Evolutionary conservation across 2,888 invertebrate species (phyloP).

Genomic region (Plusia festucae): DNA sequence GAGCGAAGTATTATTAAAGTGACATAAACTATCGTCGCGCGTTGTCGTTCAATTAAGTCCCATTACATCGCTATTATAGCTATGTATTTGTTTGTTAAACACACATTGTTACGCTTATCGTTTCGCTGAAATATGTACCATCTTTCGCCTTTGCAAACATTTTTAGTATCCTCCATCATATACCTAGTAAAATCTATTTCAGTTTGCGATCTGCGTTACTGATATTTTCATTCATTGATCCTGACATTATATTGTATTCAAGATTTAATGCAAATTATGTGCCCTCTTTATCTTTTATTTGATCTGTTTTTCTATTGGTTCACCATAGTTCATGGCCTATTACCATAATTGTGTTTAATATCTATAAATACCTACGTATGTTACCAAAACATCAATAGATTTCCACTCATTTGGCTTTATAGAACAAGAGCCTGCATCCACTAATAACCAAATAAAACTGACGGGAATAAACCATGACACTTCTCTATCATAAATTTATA

Average conservation of each 20-base stretch:
- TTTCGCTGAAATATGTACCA: slow-evolving; percentile 13
- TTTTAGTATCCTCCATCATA: neutral
- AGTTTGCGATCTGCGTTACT: neutral
- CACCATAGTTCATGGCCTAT: too few relatives aligned
- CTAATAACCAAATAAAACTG: slow-evolving; percentile 7
- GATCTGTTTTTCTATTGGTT: neutral
- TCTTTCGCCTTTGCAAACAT: slow-evolving; percentile 14
- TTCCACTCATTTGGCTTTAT: neutral
- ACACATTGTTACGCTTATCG: slow-evolving; percentile 32
- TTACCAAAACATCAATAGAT: neutral
- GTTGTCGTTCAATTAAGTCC: slow-evolving; percentile 67
- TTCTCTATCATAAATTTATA: slow-evolving; percentile 32
- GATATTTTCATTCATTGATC: slow-evolving; percentile 1
- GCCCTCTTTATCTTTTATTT: neutral
- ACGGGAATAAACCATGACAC: slow-evolving; percentile 20
- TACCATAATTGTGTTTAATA: too few relatives aligned
- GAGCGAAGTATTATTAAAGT: slow-evolving; percentile 50
- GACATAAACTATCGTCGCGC: slow-evolving; percentile 55
- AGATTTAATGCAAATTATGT: neutral
- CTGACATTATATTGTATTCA: neutral
- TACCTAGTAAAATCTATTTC: neutral
- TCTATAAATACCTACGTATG: neutral
- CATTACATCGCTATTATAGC: slow-evolving; percentile 59
- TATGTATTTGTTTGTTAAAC: slow-evolving; percentile 57
- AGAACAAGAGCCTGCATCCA: too few relatives aligned